These are phyloP conservation scores for Agapornis roseicollis DNA, from an alignment of 2,113 vertebrate genomes.

Conservation along the genomic window DNA sequence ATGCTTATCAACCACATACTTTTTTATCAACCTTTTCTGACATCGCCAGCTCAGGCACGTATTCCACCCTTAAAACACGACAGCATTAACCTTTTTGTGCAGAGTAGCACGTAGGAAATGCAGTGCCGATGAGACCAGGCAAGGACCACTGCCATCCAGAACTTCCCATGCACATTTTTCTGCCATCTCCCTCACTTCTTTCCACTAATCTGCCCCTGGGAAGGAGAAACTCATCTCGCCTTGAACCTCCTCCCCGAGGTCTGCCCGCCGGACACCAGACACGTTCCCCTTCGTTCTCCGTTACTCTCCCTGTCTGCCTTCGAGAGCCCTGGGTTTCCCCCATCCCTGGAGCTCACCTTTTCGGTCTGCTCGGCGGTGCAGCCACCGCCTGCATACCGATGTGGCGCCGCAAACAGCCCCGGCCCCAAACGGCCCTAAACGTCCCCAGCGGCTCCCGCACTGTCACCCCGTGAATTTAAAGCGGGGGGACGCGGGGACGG, in stretches of 20 bases:
- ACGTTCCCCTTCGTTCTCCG: not conserved
- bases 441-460: not conserved
- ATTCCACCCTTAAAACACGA: not conserved
- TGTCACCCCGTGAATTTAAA: not conserved
- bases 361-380: constrained; percentile 42
- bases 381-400: constrained; percentile 61
- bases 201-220: not conserved
- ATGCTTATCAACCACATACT: not conserved
- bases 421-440: not conserved
- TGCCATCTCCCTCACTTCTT: not conserved
- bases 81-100: not conserved
- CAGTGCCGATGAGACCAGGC: not conserved
- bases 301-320: not conserved
- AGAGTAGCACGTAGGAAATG: not conserved
- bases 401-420: constrained; percentile 1
- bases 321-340: not conserved
- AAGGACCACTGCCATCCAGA: not conserved
- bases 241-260: not conserved
- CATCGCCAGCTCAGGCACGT: not conserved
- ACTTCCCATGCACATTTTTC: not conserved
- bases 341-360: constrained; percentile 42
- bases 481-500: not conserved
- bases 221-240: not conserved
- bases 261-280: not conserved
- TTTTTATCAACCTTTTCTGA: not conserved